These are phyloP conservation scores for Polydrusus tereticollis DNA, from an alignment of 2,888 invertebrate genomes.

Conservation along the genomic window DNA sequence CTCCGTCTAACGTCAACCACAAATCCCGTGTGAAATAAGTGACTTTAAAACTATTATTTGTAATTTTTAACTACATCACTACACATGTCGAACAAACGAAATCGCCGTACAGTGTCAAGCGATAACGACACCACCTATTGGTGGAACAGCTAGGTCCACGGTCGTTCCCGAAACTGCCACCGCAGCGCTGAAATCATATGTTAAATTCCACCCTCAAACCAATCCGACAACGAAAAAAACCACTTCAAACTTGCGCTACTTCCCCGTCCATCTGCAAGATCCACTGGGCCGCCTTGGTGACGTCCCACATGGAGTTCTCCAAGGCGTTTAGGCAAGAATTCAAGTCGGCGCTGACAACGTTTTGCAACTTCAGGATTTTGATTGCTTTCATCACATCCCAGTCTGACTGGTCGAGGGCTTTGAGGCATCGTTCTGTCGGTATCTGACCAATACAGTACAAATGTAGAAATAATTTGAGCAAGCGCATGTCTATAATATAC, in stretches of 20 bases:
- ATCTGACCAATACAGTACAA: conserved; percentile 66
- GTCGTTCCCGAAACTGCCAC: no score
- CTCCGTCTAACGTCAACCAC: no score
- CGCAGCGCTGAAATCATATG: not conserved
- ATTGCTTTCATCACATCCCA: conserved; percentile 94
- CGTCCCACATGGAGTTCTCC: conserved; percentile 75
- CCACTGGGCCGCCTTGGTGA: conserved; percentile 76
- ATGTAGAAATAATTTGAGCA: not conserved
- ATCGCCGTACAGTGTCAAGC: no score
- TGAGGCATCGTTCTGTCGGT: conserved; percentile 81
- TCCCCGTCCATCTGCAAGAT: conserved; percentile 68
- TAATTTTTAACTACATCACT: no score
- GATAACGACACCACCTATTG: no score
- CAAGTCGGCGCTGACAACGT: conserved; percentile 62
- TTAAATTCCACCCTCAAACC: not conserved
- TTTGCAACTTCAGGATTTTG: conserved; percentile 80
- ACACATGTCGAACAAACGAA: no score
- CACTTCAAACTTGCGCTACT: conserved; percentile 59
- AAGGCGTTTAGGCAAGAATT: conserved; percentile 70
- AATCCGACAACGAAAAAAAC: not conserved
- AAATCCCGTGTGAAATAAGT: no score
- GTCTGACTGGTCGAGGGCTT: conserved; percentile 84
- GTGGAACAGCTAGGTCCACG: no score
- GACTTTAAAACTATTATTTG: no score
- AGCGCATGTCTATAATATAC: no score